Evolutionary conservation across 2,113 vertebrate species (phyloP).

Genomic region (Dunckerocampus dactyliophorus): DNA sequence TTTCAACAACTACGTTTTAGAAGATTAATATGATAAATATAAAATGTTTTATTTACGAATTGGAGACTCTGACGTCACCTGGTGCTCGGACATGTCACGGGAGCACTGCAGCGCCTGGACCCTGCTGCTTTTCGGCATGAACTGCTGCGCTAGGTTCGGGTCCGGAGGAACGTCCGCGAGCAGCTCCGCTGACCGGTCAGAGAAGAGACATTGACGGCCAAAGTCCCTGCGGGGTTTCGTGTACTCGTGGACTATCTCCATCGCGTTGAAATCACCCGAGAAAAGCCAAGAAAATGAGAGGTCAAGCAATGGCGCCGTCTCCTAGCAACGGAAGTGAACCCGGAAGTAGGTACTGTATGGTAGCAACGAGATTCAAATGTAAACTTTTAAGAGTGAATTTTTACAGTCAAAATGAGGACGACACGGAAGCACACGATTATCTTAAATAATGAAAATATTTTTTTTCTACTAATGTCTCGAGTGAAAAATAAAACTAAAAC

Average conservation of each 20-base stretch:
- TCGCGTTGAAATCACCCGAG: conserved; percentile 37
- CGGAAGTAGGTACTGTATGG: background rate
- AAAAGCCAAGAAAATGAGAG: background rate
- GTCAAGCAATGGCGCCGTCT: background rate
- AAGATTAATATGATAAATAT: too few species aligned
- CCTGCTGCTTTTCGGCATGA: conserved; percentile 72
- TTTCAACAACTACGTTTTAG: too few species aligned
- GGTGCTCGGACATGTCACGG: conserved; percentile 80
- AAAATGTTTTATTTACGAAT: too few species aligned
- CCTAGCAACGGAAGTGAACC: background rate
- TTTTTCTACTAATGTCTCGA: too few species aligned
- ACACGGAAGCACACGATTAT: background rate
- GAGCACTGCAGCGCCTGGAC: conserved; percentile 73
- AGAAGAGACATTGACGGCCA: conserved; percentile 83
- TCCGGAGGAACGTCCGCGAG: conserved; percentile 79
- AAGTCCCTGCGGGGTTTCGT: conserved; percentile 82
- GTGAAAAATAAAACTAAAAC: too few species aligned
- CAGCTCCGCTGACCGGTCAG: conserved; percentile 74
- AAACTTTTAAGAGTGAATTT: background rate
- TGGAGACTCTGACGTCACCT: conserved; percentile 64
- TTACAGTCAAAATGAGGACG: too few species aligned
- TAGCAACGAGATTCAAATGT: background rate
- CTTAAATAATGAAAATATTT: background rate
- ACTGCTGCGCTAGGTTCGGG: conserved; percentile 63
- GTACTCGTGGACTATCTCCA: conserved; percentile 86